phyloP scores from a whole-genome alignment of 2,888 invertebrate genomes.

The Erebia aethiops region DNA sequence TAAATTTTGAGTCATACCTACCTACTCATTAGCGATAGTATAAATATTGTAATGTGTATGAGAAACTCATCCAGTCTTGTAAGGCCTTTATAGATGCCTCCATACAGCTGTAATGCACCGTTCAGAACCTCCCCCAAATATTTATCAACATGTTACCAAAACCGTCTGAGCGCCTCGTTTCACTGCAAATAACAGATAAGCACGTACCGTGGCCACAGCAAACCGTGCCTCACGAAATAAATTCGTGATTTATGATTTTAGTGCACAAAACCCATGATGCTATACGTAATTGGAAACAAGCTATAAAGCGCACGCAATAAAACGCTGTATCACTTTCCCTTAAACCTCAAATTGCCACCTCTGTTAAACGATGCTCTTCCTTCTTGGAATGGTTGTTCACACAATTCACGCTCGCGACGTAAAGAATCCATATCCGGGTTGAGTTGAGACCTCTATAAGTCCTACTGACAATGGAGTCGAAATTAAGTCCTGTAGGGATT shows the following conservation, averaged over 20 bases:
- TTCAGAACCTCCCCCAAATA: constrained; percentile 56
- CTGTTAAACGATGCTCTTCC: constrained; percentile 10
- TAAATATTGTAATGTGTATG: too few relatives aligned
- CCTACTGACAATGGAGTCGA: constrained; percentile 33
- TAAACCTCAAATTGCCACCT: constrained; percentile 27
- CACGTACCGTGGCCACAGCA: constrained; percentile 69
- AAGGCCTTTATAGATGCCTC: background rate
- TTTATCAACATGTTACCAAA: constrained; percentile 73
- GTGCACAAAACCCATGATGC: constrained; percentile 50
- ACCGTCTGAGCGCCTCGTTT: constrained; percentile 59
- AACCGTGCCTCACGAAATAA: constrained; percentile 73
- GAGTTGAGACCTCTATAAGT: constrained; percentile 38
- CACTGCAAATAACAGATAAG: constrained; percentile 79
- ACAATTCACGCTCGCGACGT: constrained; percentile 33
- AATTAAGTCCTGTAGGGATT: constrained; percentile 27
- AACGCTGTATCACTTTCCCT: constrained; percentile 26
- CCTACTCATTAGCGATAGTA: too few relatives aligned
- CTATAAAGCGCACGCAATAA: constrained; percentile 33
- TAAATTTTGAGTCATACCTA: too few relatives aligned
- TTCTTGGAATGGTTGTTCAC: constrained; percentile 17
- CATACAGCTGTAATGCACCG: background rate
- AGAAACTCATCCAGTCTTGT: background rate
- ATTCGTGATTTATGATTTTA: constrained; percentile 78
- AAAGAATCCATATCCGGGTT: constrained; percentile 49
- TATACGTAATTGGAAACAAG: constrained; percentile 38